Base-by-base conservation (phyloP, 2,113 vertebrate species). In the Rhea pennata region DNA sequence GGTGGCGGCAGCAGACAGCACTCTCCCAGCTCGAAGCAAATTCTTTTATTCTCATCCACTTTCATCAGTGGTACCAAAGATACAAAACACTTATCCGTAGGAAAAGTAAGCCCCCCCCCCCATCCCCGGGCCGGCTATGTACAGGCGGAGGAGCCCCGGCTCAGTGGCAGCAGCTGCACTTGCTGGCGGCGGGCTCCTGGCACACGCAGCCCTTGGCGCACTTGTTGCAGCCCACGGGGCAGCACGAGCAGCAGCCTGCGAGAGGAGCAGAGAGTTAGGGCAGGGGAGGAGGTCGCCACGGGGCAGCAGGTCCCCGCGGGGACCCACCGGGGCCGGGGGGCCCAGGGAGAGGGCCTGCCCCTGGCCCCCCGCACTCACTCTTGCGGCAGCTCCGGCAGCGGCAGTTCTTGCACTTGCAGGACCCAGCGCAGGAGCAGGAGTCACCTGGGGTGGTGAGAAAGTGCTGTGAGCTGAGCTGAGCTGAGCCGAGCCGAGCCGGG, bases 201-300 rank as follows among this genome's bases (percentile, higher is more conserved):
- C 99, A 99, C 86, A 99, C 95, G 22, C 99, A 99, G 90, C 99
- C 99, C 77, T 98, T 98, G 89, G 99, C 99, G 5, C 99, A 99
- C 91, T 99, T 99, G 96, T 92, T 98, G 96, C 99, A 99, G 78
- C 97, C 98, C 0, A 98, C 94, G 0, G 99, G 99, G 78, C 99
- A 99, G 93, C 99, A 99, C 17, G 98, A 39, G 78, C 99, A 99
- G 97, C 99, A 99, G 82, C 99, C 99, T 99, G 92, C 3, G 72
- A 64, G 31, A 19, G 10, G 20, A 80, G 15, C 69, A 2, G 4
- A 74, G 31, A 84, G 31, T 87, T 78, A 69, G 72, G 5, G 20
- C 6, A 33, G 16, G 1, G 8, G 23, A 50, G 21, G 31, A 15
- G 24, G 39, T 50, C 26, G 12, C 12, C 53, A 36, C 36, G 36